A percentile compares a stretch with the other conserved stretches of the same genome.
These are phyloP conservation scores for Agonopterix subpropinquella DNA, from an alignment of 2,888 invertebrate species.

Conservation along the genomic window DNA sequence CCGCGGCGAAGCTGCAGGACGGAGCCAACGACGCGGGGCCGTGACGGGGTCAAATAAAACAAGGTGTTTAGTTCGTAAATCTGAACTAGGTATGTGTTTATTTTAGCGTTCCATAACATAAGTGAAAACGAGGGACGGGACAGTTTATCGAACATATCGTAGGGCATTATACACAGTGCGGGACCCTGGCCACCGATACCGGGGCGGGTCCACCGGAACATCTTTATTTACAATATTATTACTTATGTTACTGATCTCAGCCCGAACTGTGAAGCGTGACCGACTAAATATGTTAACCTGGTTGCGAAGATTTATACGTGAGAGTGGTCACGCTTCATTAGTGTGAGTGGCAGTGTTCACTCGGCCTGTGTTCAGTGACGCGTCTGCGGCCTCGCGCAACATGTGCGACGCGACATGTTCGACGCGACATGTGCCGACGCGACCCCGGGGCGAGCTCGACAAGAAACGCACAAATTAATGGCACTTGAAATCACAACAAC, in stretches of 20 bases:
- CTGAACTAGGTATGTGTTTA: constrained; percentile 46
- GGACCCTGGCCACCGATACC: background rate
- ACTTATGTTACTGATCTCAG: background rate
- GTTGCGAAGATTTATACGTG: too few relatives aligned
- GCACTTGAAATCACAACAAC: constrained; percentile 9
- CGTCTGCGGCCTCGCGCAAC: too few relatives aligned
- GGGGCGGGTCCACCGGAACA: constrained; percentile 3
- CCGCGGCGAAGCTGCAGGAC: background rate
- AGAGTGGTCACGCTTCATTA: too few relatives aligned
- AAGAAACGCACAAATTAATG: constrained; percentile 2
- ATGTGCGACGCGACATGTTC: too few relatives aligned
- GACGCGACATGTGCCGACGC: background rate
- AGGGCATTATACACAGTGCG: constrained; percentile 4
- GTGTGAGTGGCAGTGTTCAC: too few relatives aligned
- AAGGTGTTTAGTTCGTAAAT: constrained; percentile 17
- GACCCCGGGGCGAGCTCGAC: constrained; percentile 7
- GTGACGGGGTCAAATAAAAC: constrained; percentile 18
- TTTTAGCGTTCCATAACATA: constrained; percentile 48
- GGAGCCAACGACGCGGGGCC: background rate
- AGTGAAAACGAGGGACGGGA: constrained; percentile 67
- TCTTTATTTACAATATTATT: too few relatives aligned
- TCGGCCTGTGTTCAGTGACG: too few relatives aligned
- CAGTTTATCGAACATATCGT: constrained; percentile 47
- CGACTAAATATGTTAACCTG: too few relatives aligned
- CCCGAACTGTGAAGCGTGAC: too few relatives aligned